Evolutionary conservation across 2,113 vertebrate species (phyloP).

Genomic region (Equus przewalskii): DNA sequence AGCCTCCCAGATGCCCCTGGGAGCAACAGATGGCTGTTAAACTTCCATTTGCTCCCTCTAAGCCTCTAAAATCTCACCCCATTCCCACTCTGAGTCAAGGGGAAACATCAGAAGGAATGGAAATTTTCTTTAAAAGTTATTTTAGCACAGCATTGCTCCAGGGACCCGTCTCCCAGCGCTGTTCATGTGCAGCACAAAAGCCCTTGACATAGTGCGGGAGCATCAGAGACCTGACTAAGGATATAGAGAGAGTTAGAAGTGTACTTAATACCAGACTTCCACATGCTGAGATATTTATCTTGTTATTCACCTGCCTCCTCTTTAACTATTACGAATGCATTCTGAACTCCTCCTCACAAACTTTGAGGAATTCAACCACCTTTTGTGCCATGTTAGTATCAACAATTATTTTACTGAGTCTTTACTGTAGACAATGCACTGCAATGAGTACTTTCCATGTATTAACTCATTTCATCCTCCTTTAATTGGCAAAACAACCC

Average conservation of each 20-base stretch:
- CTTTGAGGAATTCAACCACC: background rate
- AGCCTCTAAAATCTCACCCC: background rate
- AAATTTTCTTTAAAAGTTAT: background rate
- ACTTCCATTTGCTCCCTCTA: background rate
- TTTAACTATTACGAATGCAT: background rate
- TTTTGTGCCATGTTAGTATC: background rate
- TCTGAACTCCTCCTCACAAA: background rate
- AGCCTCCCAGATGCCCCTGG: background rate
- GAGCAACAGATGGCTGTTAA: background rate
- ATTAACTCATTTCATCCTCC: background rate
- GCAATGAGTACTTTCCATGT: background rate
- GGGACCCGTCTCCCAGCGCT: background rate
- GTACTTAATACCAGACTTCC: background rate
- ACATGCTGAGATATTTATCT: background rate
- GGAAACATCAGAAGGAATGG: background rate
- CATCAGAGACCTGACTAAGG: background rate
- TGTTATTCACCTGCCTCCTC: background rate
- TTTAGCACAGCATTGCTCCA: background rate
- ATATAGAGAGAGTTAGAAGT: background rate
- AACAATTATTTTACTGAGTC: background rate
- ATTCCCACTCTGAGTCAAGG: background rate
- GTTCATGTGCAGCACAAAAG: background rate
- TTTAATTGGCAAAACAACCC: background rate
- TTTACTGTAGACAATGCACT: background rate
- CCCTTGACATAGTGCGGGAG: background rate